Conservation (phyloP, 92 coral and sea anemone genomes). For the Nematostella vectensis region DNA sequence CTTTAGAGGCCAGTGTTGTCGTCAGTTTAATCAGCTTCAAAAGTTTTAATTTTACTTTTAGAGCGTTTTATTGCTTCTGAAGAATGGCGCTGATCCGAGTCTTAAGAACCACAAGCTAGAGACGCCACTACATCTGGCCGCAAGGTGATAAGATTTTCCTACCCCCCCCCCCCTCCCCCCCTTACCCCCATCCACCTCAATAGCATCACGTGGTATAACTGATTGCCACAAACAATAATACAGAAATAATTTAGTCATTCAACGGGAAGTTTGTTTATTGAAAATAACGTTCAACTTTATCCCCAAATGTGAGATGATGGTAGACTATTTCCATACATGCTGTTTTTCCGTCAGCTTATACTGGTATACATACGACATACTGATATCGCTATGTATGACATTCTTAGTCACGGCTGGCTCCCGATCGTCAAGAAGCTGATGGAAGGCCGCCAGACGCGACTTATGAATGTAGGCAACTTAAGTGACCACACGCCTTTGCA, state of each 20-base stretch:
- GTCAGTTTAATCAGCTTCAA: too few species aligned
- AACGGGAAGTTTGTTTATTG: too few species aligned
- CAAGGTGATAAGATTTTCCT: slow-evolving; percentile 44
- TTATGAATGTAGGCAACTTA: slow-evolving; percentile 83
- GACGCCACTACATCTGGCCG: slow-evolving; percentile 79
- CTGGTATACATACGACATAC: too few species aligned
- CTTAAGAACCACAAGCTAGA: slow-evolving; percentile 67
- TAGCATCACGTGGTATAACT: too few species aligned
- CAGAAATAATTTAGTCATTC: background rate
- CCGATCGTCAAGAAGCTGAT: slow-evolving; percentile 78
- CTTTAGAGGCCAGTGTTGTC: too few species aligned
- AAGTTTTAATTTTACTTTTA: slow-evolving; percentile 7
- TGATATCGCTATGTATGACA: too few species aligned
- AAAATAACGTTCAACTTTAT: too few species aligned
- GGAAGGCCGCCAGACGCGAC: slow-evolving; percentile 87
- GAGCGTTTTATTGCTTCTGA: slow-evolving; percentile 68
- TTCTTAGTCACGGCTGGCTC: slow-evolving; percentile 77
- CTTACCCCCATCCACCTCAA: too few species aligned
- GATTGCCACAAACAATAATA: background rate
- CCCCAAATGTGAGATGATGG: too few species aligned
- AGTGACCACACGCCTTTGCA: slow-evolving; percentile 81
- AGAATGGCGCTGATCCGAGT: slow-evolving; percentile 72
- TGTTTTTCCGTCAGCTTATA: too few species aligned
- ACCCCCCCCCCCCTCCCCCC: too few species aligned
- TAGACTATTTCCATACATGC: too few species aligned